Conservation (phyloP, 2,797 vertebrate genomes). For the Catharus ustulatus region DNA sequence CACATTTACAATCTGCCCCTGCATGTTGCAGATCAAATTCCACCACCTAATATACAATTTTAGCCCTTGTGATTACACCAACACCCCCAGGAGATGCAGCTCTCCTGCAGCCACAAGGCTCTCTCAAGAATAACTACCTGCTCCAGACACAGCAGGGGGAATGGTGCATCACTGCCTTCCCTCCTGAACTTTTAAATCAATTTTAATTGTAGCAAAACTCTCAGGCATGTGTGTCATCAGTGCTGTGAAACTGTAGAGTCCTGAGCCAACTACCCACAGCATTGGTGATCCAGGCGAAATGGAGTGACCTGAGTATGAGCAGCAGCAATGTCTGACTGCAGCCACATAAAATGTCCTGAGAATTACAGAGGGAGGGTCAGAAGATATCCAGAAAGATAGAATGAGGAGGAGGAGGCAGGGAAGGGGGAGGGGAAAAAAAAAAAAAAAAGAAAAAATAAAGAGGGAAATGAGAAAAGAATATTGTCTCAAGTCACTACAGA, state of each 20-base stretch:
- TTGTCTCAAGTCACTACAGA: not conserved
- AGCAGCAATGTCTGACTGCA: not conserved
- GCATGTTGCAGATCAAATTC: constrained; percentile 17
- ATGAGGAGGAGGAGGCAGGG: too few relatives aligned
- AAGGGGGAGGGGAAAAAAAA: rapidly evolving
- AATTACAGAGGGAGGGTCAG: not conserved
- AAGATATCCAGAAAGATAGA: not conserved
- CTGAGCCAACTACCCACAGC: not conserved
- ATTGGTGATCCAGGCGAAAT: not conserved
- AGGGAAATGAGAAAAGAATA: not conserved
- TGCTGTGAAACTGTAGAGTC: not conserved
- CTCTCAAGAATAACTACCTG: not conserved
- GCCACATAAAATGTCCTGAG: not conserved
- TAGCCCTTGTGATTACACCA: constrained; percentile 1
- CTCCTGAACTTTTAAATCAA: not conserved
- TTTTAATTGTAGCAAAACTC: not conserved
- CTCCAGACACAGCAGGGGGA: not conserved
- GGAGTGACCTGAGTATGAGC: not conserved
- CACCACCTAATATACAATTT: not conserved
- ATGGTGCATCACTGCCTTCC: not conserved
- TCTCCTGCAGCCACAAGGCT: not conserved
- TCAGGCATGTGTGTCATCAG: not conserved
- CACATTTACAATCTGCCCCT: constrained; percentile 5
- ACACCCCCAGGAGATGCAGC: not conserved
- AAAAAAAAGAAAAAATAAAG: too few relatives aligned